Percentiles rank a stretch among this genome's conserved stretches.
These are phyloP conservation scores for Neosilurus hyrtlii DNA, from an alignment of 2,797 vertebrate species.

Conservation along the genomic window DNA sequence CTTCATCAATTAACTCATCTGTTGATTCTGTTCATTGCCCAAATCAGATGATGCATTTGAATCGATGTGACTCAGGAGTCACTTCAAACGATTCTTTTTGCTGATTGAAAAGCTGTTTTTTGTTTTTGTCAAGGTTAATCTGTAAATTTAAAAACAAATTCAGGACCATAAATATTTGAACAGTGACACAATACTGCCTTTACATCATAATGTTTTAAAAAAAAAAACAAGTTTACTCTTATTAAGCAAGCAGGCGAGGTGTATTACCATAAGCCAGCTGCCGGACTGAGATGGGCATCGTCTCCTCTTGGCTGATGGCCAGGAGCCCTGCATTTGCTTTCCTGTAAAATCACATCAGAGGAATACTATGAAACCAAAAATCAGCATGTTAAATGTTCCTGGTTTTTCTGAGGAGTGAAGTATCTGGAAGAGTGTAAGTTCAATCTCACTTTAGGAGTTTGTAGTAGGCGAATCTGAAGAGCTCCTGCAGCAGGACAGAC, in stretches of 20 bases:
- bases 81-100: background rate
- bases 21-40: background rate
- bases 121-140: background rate
- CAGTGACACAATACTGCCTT: no score
- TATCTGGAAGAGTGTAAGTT: background rate
- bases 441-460: constrained; percentile 77
- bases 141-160: background rate
- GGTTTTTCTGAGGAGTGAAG: no score
- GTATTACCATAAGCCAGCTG: constrained; percentile 78
- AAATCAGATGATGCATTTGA: background rate
- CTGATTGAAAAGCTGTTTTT: background rate
- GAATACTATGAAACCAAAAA: background rate
- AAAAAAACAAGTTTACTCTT: no score
- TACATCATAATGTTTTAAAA: no score
- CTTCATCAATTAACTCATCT: background rate
- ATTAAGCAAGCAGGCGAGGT: background rate
- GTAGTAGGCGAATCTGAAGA: constrained; percentile 73
- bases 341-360: constrained; percentile 63
- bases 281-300: constrained; percentile 77
- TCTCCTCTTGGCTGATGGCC: constrained; percentile 78
- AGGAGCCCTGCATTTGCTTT: constrained; percentile 83
- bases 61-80: background rate
- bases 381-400: background rate
- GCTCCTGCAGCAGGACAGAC: constrained; percentile 76
- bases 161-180: no score